A percentile compares a stretch with the other conserved stretches of the same genome.
Evolutionary conservation across 2,888 invertebrate genomes (phyloP).

Genomic region (Chaitophorus viminalis): DNA sequence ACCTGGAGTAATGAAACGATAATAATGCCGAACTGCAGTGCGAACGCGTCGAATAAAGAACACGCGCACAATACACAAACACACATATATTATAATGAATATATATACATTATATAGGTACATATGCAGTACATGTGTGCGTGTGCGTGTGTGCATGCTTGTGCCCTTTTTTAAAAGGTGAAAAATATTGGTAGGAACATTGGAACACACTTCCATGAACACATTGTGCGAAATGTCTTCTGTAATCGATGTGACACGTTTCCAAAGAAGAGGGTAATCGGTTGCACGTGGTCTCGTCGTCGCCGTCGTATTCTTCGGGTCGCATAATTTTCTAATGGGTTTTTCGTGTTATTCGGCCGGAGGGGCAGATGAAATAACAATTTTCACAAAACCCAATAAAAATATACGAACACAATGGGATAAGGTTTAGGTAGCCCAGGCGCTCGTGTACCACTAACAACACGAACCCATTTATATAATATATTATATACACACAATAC

Average conservation of each 20-base stretch:
- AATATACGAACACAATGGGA: constrained; percentile 43
- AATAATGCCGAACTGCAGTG: constrained; percentile 27
- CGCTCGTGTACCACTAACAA: constrained; percentile 44
- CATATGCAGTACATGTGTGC: neutral
- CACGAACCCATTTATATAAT: constrained; percentile 36
- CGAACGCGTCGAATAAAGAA: neutral
- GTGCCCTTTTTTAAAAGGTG: constrained; percentile 26
- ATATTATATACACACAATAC: neutral
- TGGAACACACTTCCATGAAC: constrained; percentile 46
- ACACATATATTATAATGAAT: too few species aligned
- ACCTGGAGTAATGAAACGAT: constrained; percentile 55
- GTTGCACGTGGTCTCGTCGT: constrained; percentile 55
- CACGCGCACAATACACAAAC: neutral
- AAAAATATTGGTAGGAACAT: constrained; percentile 29
- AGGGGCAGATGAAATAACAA: constrained; percentile 61
- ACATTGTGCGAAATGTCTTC: constrained; percentile 59
- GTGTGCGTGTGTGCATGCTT: neutral
- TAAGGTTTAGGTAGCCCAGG: constrained; percentile 50
- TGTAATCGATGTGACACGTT: constrained; percentile 61
- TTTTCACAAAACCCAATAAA: constrained; percentile 61
- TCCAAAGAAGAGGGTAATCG: constrained; percentile 53
- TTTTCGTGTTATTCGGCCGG: constrained; percentile 56
- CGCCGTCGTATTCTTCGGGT: constrained; percentile 30
- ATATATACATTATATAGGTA: too few species aligned
- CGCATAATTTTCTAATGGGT: constrained; percentile 61